Evolutionary conservation across 2,888 invertebrate genomes (phyloP).

Genomic region (Rhagonycha lutea): DNA sequence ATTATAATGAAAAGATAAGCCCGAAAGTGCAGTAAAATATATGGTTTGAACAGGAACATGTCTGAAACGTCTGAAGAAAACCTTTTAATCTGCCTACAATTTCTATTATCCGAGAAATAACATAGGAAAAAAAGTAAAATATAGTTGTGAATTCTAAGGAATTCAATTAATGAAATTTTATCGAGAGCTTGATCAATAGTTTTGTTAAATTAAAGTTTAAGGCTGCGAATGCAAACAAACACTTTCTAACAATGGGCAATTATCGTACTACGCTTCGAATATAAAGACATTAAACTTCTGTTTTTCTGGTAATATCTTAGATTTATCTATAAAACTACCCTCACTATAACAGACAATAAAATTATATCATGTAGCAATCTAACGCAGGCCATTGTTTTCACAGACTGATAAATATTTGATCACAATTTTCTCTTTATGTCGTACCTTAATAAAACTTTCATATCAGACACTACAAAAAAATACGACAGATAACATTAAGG

Average conservation of each 20-base stretch:
- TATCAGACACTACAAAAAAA: slow-evolving; percentile 5
- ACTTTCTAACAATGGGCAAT: slow-evolving; percentile 15
- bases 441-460: slow-evolving; percentile 22
- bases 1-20: background rate
- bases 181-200: slow-evolving; percentile 16
- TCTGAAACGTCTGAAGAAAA: background rate
- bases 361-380: slow-evolving; percentile 26
- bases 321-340: slow-evolving; percentile 19
- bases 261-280: slow-evolving; percentile 10
- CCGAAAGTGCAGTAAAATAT: background rate
- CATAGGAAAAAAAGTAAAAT: background rate
- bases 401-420: slow-evolving; percentile 29
- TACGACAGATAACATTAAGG: slow-evolving; percentile 13
- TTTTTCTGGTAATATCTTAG: slow-evolving; percentile 18
- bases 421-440: slow-evolving; percentile 18
- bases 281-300: slow-evolving; percentile 24
- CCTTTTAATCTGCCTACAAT: background rate
- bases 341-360: slow-evolving; percentile 20
- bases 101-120: background rate
- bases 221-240: slow-evolving; percentile 5
- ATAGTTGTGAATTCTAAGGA: background rate
- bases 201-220: slow-evolving; percentile 12
- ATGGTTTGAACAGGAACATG: background rate
- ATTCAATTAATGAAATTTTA: background rate
- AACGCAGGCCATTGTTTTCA: slow-evolving; percentile 18